Evolutionary conservation across 1,140 invertebrate genomes (phyloP).

Genomic region (Eurosta solidaginis): DNA sequence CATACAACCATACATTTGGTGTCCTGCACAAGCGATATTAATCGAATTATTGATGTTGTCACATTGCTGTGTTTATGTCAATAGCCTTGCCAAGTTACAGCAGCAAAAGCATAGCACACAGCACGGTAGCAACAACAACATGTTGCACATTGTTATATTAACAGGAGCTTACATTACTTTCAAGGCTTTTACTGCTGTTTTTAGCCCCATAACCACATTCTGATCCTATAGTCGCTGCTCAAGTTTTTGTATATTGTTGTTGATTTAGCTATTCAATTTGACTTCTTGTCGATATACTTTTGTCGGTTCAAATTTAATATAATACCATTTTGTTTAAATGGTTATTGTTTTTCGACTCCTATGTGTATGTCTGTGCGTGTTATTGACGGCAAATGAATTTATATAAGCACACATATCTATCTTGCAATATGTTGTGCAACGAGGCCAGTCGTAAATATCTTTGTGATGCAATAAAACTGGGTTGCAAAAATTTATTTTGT

Average conservation of each 20-base stretch:
- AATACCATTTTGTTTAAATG: conserved; percentile 1
- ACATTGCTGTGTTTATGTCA: conserved; percentile 23
- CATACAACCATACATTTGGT: no score
- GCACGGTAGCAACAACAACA: background rate
- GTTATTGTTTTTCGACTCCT: background rate
- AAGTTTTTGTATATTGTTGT: background rate
- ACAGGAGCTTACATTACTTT: background rate
- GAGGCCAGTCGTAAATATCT: conserved; percentile 2
- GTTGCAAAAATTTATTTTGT: background rate
- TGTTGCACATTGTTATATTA: background rate
- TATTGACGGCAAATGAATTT: background rate
- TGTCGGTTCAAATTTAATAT: conserved; percentile 11
- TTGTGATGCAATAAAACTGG: background rate
- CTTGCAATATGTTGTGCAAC: background rate
- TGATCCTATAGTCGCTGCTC: background rate
- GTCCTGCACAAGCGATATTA: conserved; percentile 5
- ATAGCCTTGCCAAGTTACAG: conserved; percentile 18
- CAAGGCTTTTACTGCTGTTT: background rate
- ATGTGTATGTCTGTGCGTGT: background rate
- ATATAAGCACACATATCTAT: background rate
- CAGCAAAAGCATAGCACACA: background rate
- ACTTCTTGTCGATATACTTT: background rate
- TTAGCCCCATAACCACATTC: no score
- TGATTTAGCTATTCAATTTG: background rate
- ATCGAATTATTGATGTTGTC: conserved; percentile 28